A percentile compares a stretch with the other conserved stretches of the same genome.
Evolutionary conservation across 2,797 vertebrate genomes (phyloP).

Genomic region (Falco concolor): DNA sequence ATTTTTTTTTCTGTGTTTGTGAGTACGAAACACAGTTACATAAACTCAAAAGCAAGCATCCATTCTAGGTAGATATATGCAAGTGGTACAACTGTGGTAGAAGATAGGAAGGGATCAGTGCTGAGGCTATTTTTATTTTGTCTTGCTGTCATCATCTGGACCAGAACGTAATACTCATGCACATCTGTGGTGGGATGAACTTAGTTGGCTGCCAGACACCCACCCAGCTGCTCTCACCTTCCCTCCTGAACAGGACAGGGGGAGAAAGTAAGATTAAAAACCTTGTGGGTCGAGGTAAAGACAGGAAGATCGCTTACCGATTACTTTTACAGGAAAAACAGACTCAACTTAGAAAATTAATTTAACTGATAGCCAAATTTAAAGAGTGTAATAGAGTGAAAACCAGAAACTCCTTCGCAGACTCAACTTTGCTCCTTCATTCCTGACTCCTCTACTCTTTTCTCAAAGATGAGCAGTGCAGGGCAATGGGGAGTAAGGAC

Average conservation of each 20-base stretch:
- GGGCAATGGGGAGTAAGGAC: not conserved
- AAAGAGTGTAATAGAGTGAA: not conserved
- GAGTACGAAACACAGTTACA: not conserved
- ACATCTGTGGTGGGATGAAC: not conserved
- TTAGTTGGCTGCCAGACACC: not conserved
- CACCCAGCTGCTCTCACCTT: not conserved
- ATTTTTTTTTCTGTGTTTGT: not conserved
- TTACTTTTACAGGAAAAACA: not conserved
- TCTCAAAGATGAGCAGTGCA: fast-evolving
- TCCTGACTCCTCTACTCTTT: not conserved
- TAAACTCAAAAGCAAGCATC: not conserved
- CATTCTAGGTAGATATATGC: not conserved
- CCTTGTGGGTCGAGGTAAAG: too few species aligned
- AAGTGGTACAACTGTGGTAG: not conserved
- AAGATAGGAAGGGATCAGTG: not conserved
- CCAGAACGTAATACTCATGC: not conserved
- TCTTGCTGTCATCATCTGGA: not conserved
- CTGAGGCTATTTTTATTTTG: not conserved
- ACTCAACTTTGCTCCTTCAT: not conserved
- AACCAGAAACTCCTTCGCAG: not conserved
- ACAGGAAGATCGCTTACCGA: not conserved
- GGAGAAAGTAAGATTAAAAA: too few species aligned
- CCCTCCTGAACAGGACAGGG: not conserved
- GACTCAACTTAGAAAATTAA: not conserved
- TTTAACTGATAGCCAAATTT: not conserved